Conservation (phyloP, 2,888 invertebrate species). For the Luperina testacea region DNA sequence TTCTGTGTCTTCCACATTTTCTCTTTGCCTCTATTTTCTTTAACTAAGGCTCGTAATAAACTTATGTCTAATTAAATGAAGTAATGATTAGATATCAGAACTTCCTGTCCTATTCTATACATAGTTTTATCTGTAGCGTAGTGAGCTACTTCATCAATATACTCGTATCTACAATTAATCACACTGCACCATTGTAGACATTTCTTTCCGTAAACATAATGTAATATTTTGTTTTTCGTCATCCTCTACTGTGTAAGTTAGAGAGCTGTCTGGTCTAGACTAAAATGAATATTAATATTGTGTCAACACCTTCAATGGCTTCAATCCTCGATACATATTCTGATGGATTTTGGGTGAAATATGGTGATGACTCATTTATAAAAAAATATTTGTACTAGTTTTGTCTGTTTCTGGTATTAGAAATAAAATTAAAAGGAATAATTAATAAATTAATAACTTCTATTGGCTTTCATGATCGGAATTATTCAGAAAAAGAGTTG, state of each 20-base stretch:
- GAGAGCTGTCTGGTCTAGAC: slow-evolving; percentile 21
- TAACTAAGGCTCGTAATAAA: neutral
- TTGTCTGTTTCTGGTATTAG: neutral
- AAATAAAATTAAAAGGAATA: too few species aligned
- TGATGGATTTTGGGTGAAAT: neutral
- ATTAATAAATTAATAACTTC: neutral
- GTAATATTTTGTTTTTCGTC: neutral
- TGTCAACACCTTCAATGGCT: neutral
- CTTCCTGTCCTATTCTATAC: neutral
- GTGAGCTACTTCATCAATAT: neutral
- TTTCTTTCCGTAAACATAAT: neutral
- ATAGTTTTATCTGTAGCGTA: neutral
- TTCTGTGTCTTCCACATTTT: neutral
- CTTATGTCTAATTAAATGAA: neutral
- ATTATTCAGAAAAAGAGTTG: slow-evolving; percentile 4
- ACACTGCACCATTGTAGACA: neutral
- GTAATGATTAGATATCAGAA: neutral
- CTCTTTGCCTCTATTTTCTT: neutral
- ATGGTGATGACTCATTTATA: neutral
- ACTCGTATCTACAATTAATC: neutral
- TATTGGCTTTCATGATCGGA: neutral
- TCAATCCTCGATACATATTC: neutral
- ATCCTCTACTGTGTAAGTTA: slow-evolving; percentile 23
- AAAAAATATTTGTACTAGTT: neutral
- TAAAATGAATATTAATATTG: slow-evolving; percentile 15